A percentile compares a stretch with the other conserved stretches of the same genome.
Conservation (phyloP, 2,113 vertebrate species). For the Spizaetus ornatus region DNA sequence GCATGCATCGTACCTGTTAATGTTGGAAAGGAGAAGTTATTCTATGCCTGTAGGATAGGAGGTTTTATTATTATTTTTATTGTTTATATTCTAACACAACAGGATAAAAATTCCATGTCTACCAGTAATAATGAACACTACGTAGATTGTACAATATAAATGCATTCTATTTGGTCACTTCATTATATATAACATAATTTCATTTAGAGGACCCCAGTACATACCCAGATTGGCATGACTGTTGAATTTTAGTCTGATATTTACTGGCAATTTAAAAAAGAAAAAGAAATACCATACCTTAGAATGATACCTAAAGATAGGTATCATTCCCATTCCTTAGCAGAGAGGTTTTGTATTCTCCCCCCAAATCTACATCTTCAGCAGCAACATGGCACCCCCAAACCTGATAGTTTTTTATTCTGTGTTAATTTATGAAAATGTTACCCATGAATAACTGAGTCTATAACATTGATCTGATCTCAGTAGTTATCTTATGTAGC, state of each 20-base stretch:
- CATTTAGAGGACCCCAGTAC: neutral
- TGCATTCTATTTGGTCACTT: neutral
- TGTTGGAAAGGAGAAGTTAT: neutral
- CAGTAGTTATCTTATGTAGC: neutral
- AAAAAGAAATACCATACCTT: neutral
- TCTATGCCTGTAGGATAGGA: neutral
- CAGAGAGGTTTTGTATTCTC: neutral
- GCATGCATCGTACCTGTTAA: neutral
- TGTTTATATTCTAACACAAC: neutral
- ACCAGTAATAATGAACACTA: neutral
- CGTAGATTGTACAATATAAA: neutral
- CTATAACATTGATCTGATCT: neutral
- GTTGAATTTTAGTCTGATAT: neutral
- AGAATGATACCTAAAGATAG: neutral
- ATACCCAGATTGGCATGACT: neutral
- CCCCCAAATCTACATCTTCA: neutral
- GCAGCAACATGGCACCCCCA: neutral
- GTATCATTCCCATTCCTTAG: neutral
- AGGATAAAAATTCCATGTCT: neutral
- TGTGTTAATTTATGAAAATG: neutral
- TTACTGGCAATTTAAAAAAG: neutral
- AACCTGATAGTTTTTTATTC: neutral
- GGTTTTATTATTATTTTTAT: neutral
- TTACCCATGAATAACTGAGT: neutral
- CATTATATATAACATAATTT: neutral